phyloP scores from a whole-genome alignment of 2,888 invertebrate genomes.

The Polylopha cassiicola region DNA sequence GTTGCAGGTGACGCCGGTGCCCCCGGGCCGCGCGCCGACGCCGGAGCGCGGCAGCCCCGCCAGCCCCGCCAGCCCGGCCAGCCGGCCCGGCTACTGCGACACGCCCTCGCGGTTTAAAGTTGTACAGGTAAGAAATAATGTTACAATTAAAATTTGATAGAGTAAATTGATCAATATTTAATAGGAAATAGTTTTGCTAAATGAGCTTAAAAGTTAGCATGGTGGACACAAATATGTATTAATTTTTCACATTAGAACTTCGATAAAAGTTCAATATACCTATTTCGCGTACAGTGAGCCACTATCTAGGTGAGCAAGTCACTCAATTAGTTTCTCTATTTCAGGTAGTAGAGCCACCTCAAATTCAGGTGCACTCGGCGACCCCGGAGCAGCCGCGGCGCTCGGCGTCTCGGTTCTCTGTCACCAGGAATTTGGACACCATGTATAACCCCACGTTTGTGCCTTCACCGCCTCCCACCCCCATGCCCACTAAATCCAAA shows the following conservation, averaged over 20 bases:
- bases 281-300: too few relatives aligned
- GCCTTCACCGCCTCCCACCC: constrained; percentile 34
- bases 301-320: neutral
- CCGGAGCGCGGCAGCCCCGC: constrained; percentile 54
- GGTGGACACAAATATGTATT: too few relatives aligned
- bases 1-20: constrained; percentile 60
- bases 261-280: too few relatives aligned
- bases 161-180: neutral
- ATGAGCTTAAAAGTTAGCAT: too few relatives aligned
- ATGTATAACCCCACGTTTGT: constrained; percentile 45
- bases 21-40: constrained; percentile 55
- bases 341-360: constrained; percentile 63
- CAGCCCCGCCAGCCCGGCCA: constrained; percentile 37
- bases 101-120: constrained; percentile 77
- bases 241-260: too few relatives aligned
- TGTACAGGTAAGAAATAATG: constrained; percentile 53
- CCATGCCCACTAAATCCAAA: constrained; percentile 23
- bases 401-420: constrained; percentile 58
- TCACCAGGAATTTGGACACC: constrained; percentile 64
- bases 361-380: constrained; percentile 77
- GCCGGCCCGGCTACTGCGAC: constrained; percentile 77
- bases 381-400: constrained; percentile 77
- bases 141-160: neutral
- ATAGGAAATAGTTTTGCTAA: too few relatives aligned
- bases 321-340: neutral